Base-by-base conservation (phyloP, 2,797 vertebrate species). In the Monodelphis domestica region DNA sequence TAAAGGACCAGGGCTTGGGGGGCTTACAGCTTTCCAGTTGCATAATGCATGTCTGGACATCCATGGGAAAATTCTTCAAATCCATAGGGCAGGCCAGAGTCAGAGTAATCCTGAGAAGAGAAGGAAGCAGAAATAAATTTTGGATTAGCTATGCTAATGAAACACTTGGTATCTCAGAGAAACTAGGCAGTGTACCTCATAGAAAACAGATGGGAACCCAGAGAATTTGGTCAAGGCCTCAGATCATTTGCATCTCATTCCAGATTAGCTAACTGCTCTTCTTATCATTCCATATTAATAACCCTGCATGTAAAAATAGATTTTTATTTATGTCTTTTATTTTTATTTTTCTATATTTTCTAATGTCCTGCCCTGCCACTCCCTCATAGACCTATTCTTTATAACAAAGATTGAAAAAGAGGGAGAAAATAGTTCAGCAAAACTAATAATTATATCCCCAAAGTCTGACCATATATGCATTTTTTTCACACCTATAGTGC, bases 11-110 rank as follows among this genome's bases (percentile, higher is more conserved):
- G 53, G 12, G 53, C 21, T 30, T 17, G 89, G 56, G 91, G 70
- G 21, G 99, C 99, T 99, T 98, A 99, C 99, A 99, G 98, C 99
- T 99, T 98, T 99, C 99, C 94, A 99, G 98, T 98, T 99, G 99
- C 99, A 99, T 99, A 98, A 99, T 99, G 96, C 99, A 99, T 0
- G 99, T 99, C 99, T 99, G 99, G n/a, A 99, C 99, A 0, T 99
- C 99, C 99, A 99, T 99, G 11, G 99, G 99, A 97, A 99, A 99
- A 97, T 99, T 99, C 99, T 99, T 99, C 98, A 99, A 98, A 96
- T 99, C 99, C 99, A 99, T 99, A 57, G 99, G 99, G 97, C 99
- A 99, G 96, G 99, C 99, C 98, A 99, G 98, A 0, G 99, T 97
- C 98, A 99, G 97, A 0, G 99, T 99, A 98, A 99, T 99, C 97